Base-by-base conservation (phyloP, 2,113 vertebrate genomes). In the Sinocyclocheilus maitianheensis region DNA sequence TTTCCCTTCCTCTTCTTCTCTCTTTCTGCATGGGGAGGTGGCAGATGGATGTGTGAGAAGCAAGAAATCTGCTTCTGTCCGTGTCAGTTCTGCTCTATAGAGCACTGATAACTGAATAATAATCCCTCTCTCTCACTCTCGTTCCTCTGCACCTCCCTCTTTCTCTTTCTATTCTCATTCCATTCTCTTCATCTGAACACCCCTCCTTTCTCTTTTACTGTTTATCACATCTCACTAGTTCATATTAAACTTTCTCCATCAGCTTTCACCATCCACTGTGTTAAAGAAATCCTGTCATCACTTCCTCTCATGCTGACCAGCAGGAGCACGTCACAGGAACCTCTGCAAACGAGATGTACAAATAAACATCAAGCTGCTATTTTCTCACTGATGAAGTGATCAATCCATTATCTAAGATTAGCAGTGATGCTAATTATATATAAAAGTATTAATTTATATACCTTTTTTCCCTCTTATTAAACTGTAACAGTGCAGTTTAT, bases 101-200 rank as follows among this genome's bases (percentile, higher is more conserved):
- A 94, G 87, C 94, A 94, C 91, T 94, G 94, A 94, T 95, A 94
- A 94, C 94, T 93, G 92, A 94, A 95, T 95, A 95, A 95, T 95
- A 95, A 95, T 94, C 92, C 93, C 78, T 67, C 75, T 84, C 83
- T 77, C 77, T 72, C 81, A 77, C 78, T 80, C 81, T 86, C 53
- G 72, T 63, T 69, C 86, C 81, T 91, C 91, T 92, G 90, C 91
- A 82, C 89, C 86, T 89, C 86, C 24, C 62, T 69, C 62, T 55
- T 77, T 75, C 88, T 86, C 84, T 43, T 81, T 81, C 83, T 69
- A 89, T 86, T 75, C 86, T 84, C 80, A 43, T 72, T 72, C 78
- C 37, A 79, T 46, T 67, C 53, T 67, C 81, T 37, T 60, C n/a
- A 78, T 62, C 77, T 71, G 8, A 24, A 30, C 77, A 71, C 74